These are phyloP conservation scores for Euura lappo DNA, from an alignment of 1,140 invertebrate species.

Conservation along the genomic window DNA sequence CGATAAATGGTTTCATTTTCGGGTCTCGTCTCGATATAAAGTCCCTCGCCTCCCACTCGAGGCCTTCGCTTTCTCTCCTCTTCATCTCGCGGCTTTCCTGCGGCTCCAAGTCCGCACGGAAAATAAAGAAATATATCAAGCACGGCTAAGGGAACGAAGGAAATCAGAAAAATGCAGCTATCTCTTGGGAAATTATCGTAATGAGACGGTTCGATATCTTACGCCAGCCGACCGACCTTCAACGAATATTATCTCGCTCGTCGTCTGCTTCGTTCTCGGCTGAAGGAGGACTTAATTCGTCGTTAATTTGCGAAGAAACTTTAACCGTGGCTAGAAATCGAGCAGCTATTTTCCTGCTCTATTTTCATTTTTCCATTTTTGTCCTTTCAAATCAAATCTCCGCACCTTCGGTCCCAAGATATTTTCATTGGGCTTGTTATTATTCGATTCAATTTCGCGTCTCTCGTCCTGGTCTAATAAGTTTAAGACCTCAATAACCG, in stretches of 20 bases:
- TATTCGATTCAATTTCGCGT: neutral
- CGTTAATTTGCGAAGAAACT: slow-evolving; percentile 15
- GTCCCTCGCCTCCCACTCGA: slow-evolving; percentile 14
- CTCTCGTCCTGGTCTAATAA: neutral
- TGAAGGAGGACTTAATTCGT: slow-evolving; percentile 10
- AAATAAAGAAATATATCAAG: slow-evolving; percentile 16
- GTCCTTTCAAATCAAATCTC: too few relatives aligned
- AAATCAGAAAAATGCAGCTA: slow-evolving; percentile 50
- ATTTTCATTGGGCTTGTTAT: neutral
- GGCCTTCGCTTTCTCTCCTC: slow-evolving; percentile 13
- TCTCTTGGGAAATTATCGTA: slow-evolving; percentile 54
- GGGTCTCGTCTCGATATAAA: slow-evolving; percentile 40
- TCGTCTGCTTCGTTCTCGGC: slow-evolving; percentile 14
- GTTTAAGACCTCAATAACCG: neutral
- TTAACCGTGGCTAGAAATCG: too few relatives aligned
- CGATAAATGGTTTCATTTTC: slow-evolving; percentile 51
- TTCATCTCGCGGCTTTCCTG: slow-evolving; percentile 15
- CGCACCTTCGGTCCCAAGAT: too few relatives aligned
- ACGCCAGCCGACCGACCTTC: neutral
- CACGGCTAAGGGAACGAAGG: slow-evolving; percentile 30
- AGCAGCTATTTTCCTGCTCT: too few relatives aligned
- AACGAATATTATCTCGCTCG: slow-evolving; percentile 20
- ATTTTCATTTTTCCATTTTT: too few relatives aligned
- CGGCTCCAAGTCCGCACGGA: neutral
- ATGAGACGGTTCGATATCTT: slow-evolving; percentile 49